Conservation (phyloP, 2,113 vertebrate genomes). For the Plecotus auritus region DNA sequence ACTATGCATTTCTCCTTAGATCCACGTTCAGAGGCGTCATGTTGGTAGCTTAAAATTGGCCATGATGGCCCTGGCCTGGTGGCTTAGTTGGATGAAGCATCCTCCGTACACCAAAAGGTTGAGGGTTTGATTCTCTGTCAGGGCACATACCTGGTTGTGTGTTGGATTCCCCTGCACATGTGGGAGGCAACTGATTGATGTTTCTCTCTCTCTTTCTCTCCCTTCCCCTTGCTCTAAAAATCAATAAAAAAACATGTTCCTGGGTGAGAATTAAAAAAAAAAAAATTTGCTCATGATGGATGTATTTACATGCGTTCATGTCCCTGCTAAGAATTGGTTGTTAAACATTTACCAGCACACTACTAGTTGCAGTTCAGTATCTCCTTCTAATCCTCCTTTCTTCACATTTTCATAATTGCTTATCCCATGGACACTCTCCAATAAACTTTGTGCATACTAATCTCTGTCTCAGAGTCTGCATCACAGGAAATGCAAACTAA, state of each 20-base stretch:
- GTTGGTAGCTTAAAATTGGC: neutral
- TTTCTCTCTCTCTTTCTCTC: neutral
- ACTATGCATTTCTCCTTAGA: neutral
- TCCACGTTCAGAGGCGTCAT: neutral
- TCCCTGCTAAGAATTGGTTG: neutral
- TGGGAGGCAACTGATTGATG: neutral
- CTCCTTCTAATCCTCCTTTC: neutral
- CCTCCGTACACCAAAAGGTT: neutral
- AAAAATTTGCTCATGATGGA: neutral
- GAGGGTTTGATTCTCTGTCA: neutral
- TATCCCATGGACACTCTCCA: neutral
- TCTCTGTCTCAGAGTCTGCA: neutral
- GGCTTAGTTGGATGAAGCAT: neutral
- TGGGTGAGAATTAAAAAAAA: neutral
- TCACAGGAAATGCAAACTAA: neutral
- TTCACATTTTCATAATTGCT: neutral
- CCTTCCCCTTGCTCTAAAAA: neutral
- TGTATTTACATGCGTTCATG: neutral
- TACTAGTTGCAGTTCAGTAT: neutral
- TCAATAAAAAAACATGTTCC: neutral
- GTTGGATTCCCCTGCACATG: neutral
- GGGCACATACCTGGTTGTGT: neutral
- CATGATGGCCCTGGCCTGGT: neutral
- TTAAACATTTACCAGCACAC: conserved; percentile 11
- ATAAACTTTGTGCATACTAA: neutral